Conservation (phyloP, 2,888 invertebrate species). For the Uropetala carovei region DNA sequence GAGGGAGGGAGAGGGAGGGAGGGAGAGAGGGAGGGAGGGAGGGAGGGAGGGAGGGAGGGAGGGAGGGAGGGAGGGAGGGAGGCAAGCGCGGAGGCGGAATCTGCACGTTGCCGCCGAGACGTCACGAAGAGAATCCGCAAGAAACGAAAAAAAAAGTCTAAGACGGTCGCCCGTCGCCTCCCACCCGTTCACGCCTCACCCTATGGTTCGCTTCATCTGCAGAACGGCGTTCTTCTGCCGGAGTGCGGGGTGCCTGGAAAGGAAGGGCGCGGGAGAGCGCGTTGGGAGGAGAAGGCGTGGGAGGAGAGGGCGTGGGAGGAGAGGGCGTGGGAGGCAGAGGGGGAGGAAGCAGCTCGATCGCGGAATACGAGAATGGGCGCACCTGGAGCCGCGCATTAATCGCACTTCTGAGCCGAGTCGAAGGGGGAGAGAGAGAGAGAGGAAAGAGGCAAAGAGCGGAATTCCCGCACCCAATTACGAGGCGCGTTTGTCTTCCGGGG, state of each 20-base stretch:
- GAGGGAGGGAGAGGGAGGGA: too few relatives aligned
- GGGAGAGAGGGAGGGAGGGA: too few relatives aligned
- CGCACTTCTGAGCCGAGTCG: background rate
- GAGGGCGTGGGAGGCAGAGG: background rate
- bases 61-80: too few relatives aligned
- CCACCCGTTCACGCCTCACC: background rate
- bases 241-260: background rate
- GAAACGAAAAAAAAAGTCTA: too few relatives aligned
- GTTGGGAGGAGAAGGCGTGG: too few relatives aligned
- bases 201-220: background rate
- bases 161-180: too few relatives aligned
- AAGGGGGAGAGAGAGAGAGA: background rate
- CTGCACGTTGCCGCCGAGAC: too few relatives aligned
- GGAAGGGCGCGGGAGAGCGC: background rate
- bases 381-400: constrained; percentile 8
- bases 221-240: background rate
- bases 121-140: too few relatives aligned
- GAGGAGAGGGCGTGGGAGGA: background rate
- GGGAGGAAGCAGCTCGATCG: background rate
- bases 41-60: too few relatives aligned
- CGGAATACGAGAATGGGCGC: background rate
- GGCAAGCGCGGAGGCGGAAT: too few relatives aligned
- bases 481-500: constrained; percentile 22
- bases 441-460: background rate
- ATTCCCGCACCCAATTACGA: constrained; percentile 1